phyloP scores from a whole-genome alignment of 2,888 invertebrate genomes.

The Orthosia gracilis region DNA sequence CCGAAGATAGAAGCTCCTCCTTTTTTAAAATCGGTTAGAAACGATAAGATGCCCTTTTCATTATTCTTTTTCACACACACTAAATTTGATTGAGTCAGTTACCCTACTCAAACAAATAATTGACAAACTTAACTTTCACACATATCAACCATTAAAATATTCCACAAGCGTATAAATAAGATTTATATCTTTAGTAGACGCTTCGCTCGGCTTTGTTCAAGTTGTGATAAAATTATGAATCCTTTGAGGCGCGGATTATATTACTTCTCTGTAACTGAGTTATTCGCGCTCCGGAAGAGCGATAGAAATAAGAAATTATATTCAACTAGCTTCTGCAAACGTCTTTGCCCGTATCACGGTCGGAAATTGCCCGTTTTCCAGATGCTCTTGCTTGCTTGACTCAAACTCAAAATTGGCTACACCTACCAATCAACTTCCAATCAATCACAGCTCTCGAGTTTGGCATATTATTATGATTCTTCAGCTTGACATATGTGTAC shows the following conservation, averaged over 20 bases:
- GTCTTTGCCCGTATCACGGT: background rate
- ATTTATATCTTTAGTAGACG: constrained; percentile 52
- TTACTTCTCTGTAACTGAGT: constrained; percentile 60
- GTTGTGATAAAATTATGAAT: constrained; percentile 65
- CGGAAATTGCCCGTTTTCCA: too few species aligned
- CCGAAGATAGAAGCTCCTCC: too few species aligned
- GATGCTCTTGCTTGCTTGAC: too few species aligned
- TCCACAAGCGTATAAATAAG: constrained; percentile 50
- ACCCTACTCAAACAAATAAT: background rate
- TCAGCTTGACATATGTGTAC: too few species aligned
- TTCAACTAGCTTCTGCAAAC: background rate
- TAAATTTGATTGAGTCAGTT: background rate
- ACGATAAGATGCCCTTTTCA: too few species aligned
- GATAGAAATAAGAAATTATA: constrained; percentile 59
- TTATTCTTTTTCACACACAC: background rate
- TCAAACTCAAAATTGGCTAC: too few species aligned
- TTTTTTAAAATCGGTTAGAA: too few species aligned
- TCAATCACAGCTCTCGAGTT: too few species aligned
- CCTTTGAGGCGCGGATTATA: constrained; percentile 61
- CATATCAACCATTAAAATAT: constrained; percentile 35
- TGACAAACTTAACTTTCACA: constrained; percentile 15
- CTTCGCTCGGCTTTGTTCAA: constrained; percentile 56
- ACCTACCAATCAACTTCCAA: too few species aligned
- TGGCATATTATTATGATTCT: too few species aligned
- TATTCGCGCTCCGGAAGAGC: constrained; percentile 36